Conservation (phyloP, 2,797 vertebrate genomes). For the Enteromius fasciolatus region DNA sequence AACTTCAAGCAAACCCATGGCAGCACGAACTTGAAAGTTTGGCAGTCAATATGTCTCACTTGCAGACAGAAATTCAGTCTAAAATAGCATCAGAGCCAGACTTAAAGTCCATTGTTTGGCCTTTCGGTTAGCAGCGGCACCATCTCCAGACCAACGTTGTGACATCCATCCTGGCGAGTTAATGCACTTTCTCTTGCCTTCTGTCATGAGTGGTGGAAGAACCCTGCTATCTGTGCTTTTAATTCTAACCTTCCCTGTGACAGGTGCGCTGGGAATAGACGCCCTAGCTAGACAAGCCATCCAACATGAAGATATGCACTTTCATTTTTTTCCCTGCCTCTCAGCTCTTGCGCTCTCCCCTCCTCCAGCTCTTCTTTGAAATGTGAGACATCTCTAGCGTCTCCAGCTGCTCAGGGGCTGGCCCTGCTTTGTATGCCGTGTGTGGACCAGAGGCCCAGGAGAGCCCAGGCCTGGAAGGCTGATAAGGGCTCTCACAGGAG, state of each 20-base stretch:
- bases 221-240: slow-evolving; percentile 55
- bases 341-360: slow-evolving; percentile 16
- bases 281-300: slow-evolving; percentile 76
- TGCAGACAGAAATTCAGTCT: slow-evolving; percentile 37
- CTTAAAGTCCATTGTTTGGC: slow-evolving; percentile 44
- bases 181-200: slow-evolving; percentile 58
- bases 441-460: slow-evolving; percentile 62
- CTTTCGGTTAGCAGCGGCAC: slow-evolving; percentile 48
- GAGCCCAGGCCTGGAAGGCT: slow-evolving; percentile 74
- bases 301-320: slow-evolving; percentile 81
- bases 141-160: slow-evolving; percentile 43
- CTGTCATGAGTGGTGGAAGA: slow-evolving; percentile 57
- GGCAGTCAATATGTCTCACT: slow-evolving; percentile 36
- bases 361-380: slow-evolving; percentile 73
- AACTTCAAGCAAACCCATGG: slow-evolving; percentile 40
- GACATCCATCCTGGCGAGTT: slow-evolving; percentile 53
- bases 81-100: slow-evolving; percentile 25
- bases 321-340: slow-evolving; percentile 66
- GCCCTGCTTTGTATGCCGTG: slow-evolving; percentile 80
- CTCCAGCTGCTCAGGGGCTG: slow-evolving; percentile 82
- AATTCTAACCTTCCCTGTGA: slow-evolving; percentile 81
- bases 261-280: slow-evolving; percentile 81
- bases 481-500: slow-evolving; percentile 80
- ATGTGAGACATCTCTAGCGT: slow-evolving; percentile 83
- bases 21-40: slow-evolving; percentile 22